These are phyloP conservation scores for Drosophila vallismaia DNA, from an alignment of 2,888 invertebrate genomes.

Conservation along the genomic window DNA sequence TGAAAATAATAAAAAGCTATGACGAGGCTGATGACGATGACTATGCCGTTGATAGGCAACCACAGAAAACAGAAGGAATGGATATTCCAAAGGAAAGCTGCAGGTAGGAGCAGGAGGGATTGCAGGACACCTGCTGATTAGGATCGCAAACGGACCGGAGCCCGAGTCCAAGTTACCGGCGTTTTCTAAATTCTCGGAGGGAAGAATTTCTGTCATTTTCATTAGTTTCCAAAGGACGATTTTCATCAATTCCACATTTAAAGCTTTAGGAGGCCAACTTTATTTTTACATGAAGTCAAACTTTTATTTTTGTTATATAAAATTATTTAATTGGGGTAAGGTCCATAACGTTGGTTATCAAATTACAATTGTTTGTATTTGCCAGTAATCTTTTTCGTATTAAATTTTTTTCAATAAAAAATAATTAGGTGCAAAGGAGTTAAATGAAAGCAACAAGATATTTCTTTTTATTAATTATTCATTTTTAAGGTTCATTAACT, in stretches of 20 bases:
- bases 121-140: slow-evolving; percentile 81
- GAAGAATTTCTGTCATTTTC: slow-evolving; percentile 70
- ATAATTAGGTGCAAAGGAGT: no score
- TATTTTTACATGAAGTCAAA: no score
- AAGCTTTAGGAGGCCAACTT: no score
- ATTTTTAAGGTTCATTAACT: no score
- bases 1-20: slow-evolving; percentile 71
- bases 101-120: slow-evolving; percentile 1
- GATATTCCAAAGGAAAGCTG: slow-evolving; percentile 1
- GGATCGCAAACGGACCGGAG: slow-evolving; percentile 80
- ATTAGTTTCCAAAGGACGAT: slow-evolving; percentile 54
- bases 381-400: no score
- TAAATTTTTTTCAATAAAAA: no score
- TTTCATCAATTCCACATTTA: slow-evolving; percentile 35
- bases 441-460: no score
- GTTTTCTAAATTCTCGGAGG: not conserved
- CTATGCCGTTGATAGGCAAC: slow-evolving; percentile 65
- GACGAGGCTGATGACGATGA: slow-evolving; percentile 46
- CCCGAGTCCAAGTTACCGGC: not conserved
- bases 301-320: no score
- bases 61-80: slow-evolving; percentile 22
- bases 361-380: no score
- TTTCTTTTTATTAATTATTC: no score
- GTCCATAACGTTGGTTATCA: no score
- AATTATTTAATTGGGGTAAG: no score